Conservation (phyloP, 2,113 vertebrate species). For the Semicossyphus pulcher region DNA sequence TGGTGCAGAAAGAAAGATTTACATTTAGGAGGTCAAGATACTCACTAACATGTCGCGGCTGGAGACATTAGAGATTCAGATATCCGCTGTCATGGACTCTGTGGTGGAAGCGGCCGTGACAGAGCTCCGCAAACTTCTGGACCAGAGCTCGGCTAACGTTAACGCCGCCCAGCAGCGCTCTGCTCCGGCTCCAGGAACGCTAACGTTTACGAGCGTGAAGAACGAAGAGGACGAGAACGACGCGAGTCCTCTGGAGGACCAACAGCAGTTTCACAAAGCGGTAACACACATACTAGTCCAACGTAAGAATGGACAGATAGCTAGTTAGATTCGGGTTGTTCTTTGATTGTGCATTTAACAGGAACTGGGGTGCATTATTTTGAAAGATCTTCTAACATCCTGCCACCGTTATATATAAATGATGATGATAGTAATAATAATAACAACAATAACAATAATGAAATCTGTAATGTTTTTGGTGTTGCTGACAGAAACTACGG, state of each 20-base stretch:
- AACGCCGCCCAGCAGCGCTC: slow-evolving; percentile 5
- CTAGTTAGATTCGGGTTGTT: too few relatives aligned
- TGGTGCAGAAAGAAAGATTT: background rate
- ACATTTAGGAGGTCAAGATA: accelerated
- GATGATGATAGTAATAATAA: too few relatives aligned
- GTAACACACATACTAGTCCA: slow-evolving; percentile 25
- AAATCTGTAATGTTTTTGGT: too few relatives aligned
- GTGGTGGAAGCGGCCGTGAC: slow-evolving; percentile 51
- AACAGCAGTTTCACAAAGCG: background rate
- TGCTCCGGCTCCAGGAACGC: background rate
- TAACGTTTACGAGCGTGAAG: background rate
- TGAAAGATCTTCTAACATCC: too few relatives aligned
- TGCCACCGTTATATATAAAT: too few relatives aligned
- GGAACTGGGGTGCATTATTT: too few relatives aligned
- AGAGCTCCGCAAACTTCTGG: slow-evolving; percentile 58
- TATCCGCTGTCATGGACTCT: slow-evolving; percentile 44
- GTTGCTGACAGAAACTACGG: too few relatives aligned
- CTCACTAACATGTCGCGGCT: slow-evolving; percentile 4
- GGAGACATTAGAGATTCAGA: slow-evolving; percentile 35
- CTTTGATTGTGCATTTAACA: too few relatives aligned
- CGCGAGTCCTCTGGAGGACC: background rate
- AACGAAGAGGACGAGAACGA: slow-evolving; percentile 1
- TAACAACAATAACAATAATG: too few relatives aligned
- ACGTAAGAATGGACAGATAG: too few relatives aligned
- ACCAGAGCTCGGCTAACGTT: background rate